phyloP scores from a whole-genome alignment of 2,113 vertebrate species.

The Saimiri boliviensis region DNA sequence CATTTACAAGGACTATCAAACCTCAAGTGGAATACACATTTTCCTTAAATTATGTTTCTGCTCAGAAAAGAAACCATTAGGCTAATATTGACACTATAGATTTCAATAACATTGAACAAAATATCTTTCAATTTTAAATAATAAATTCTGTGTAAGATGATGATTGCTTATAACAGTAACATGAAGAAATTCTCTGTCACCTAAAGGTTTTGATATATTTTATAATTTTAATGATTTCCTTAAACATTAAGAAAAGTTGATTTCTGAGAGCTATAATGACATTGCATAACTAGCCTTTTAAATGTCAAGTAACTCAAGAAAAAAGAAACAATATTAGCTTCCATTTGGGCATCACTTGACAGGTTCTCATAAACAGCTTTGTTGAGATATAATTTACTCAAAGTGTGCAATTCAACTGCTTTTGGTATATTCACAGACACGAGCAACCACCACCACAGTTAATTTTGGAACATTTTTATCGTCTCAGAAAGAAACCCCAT shows the following conservation, averaged over 20 bases:
- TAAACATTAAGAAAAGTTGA: neutral
- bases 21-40: neutral
- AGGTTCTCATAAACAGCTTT: neutral
- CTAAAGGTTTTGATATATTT: neutral
- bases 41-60: constrained; percentile 40
- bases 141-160: neutral
- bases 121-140: constrained; percentile 56
- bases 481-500: neutral
- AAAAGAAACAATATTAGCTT: constrained; percentile 12
- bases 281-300: neutral
- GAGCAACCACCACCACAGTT: neutral
- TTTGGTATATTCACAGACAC: neutral
- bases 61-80: constrained; percentile 49
- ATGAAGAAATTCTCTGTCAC: neutral
- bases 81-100: constrained; percentile 52
- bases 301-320: neutral
- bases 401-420: neutral
- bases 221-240: constrained; percentile 26
- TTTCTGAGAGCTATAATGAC: neutral
- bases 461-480: neutral
- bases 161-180: constrained; percentile 42
- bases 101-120: constrained; percentile 56
- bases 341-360: neutral
- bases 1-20: neutral
- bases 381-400: neutral